phyloP scores from a whole-genome alignment of 2,888 invertebrate genomes.

The Hyposoter dolosus region DNA sequence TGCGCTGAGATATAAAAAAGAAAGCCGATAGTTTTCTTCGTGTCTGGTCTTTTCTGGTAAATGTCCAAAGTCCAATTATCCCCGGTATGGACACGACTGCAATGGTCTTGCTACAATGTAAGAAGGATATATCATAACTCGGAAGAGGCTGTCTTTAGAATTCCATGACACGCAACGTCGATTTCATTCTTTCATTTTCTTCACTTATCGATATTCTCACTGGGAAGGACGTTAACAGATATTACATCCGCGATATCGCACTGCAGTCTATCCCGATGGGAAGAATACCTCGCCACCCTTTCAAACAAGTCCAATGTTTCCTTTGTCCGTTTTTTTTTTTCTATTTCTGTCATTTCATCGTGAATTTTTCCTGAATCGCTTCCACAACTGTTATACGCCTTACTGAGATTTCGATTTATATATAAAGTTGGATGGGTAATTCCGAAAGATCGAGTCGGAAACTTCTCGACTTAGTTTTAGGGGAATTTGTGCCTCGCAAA shows the following conservation, averaged over 20 bases:
- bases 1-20: background rate
- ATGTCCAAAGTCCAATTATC: constrained; percentile 38
- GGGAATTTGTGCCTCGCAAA: constrained; percentile 8
- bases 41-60: constrained; percentile 20
- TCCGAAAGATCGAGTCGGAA: constrained; percentile 17
- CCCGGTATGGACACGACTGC: background rate
- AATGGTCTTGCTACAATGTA: background rate
- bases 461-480: background rate
- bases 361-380: background rate
- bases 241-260: constrained; percentile 43
- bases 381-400: constrained; percentile 2
- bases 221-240: constrained; percentile 8
- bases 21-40: constrained; percentile 9
- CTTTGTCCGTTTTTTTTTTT: background rate
- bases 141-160: background rate
- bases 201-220: constrained; percentile 28
- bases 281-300: constrained; percentile 7
- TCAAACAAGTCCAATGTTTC: constrained; percentile 6
- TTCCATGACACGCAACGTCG: constrained; percentile 25
- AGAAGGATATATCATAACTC: constrained; percentile 7
- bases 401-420: constrained; percentile 40
- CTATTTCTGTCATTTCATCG: background rate
- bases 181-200: constrained; percentile 52
- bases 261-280: background rate
- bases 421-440: constrained; percentile 56